phyloP scores from a whole-genome alignment of 2,888 invertebrate species.

The Hyppa rectilinea region DNA sequence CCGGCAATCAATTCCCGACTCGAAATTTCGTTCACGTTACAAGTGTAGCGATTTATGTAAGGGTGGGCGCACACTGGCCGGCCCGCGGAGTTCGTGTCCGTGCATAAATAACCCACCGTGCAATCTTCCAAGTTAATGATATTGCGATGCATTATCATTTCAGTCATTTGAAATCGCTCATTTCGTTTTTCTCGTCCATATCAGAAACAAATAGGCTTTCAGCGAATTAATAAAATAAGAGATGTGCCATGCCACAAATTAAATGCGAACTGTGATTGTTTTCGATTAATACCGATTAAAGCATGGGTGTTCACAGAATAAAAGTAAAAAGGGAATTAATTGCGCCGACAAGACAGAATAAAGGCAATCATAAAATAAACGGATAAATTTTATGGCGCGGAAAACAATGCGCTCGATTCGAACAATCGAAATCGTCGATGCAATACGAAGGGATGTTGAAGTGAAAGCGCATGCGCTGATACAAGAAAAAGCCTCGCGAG shows the following conservation, averaged over 20 bases:
- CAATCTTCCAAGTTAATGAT: constrained; percentile 83
- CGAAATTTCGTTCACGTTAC: constrained; percentile 69
- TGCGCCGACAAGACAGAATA: constrained; percentile 75
- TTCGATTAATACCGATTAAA: constrained; percentile 70
- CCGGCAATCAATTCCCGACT: constrained; percentile 74
- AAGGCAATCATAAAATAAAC: constrained; percentile 81
- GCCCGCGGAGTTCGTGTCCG: constrained; percentile 69
- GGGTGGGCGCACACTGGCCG: constrained; percentile 72
- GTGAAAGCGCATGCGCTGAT: constrained; percentile 84
- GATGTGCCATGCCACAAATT: constrained; percentile 57
- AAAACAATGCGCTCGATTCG: constrained; percentile 85
- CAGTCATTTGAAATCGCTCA: constrained; percentile 77
- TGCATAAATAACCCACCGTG: constrained; percentile 81
- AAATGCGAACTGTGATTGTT: constrained; percentile 63
- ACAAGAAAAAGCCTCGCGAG: constrained; percentile 86
- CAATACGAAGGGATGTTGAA: constrained; percentile 81
- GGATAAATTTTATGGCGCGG: constrained; percentile 82
- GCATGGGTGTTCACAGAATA: constrained; percentile 66
- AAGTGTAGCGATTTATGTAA: constrained; percentile 72
- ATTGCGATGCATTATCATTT: constrained; percentile 80
- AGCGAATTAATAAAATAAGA: constrained; percentile 54
- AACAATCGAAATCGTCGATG: constrained; percentile 84
- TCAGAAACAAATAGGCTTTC: constrained; percentile 62
- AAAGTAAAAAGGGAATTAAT: constrained; percentile 73
- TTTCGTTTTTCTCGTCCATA: constrained; percentile 72